Conservation (phyloP, 2,113 vertebrate genomes). For the Alces alces region DNA sequence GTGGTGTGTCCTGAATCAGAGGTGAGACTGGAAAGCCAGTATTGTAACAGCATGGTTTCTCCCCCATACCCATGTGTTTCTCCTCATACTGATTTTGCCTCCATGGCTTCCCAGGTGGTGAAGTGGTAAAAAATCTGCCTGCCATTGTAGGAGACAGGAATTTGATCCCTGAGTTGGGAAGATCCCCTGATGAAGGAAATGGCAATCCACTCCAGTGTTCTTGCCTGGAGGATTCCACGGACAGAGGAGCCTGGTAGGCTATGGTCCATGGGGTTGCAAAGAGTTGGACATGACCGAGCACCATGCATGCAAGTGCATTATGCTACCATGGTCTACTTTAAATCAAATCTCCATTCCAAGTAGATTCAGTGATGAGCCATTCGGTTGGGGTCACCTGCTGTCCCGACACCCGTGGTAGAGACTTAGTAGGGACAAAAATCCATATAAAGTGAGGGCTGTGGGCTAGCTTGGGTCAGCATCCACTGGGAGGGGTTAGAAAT, state of each 20-base stretch:
- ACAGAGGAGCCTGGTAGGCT: background rate
- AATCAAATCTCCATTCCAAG: background rate
- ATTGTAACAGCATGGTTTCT: slow-evolving; percentile 28
- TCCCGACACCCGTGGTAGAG: background rate
- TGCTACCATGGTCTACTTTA: background rate
- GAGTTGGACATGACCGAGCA: background rate
- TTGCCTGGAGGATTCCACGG: background rate
- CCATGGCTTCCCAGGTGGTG: background rate
- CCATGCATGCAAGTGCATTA: background rate
- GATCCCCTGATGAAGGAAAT: background rate
- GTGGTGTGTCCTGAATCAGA: slow-evolving; percentile 74
- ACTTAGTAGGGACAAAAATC: background rate
- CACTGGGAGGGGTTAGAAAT: background rate
- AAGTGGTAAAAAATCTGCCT: background rate
- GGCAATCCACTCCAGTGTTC: background rate
- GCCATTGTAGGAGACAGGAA: background rate
- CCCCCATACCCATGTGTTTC: background rate
- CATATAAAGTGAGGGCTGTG: background rate
- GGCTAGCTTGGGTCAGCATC: background rate
- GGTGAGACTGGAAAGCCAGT: slow-evolving; percentile 52
- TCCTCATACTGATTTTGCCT: background rate
- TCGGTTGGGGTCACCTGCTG: background rate
- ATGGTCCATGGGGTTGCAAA: background rate
- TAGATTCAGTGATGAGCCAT: background rate
- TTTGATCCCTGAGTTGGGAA: background rate